phyloP scores from a whole-genome alignment of 2,888 invertebrate species.

The Pyrochroa serraticornis region DNA sequence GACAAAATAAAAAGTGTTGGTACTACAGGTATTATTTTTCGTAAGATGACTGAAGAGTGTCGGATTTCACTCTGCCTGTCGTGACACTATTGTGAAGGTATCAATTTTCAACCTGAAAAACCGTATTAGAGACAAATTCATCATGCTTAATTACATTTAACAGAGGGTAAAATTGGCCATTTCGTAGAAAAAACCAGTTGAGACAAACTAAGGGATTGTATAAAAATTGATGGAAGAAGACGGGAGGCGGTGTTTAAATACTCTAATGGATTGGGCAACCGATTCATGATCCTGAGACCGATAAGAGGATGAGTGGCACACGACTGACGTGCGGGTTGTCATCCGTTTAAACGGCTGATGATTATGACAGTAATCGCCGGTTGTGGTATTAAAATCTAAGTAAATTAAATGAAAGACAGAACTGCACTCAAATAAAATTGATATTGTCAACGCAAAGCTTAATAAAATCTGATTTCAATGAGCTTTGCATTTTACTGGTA shows the following conservation, averaged over 20 bases:
- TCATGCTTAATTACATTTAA: too few relatives aligned
- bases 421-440: too few relatives aligned
- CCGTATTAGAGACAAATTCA: too few relatives aligned
- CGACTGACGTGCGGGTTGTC: conserved; percentile 27
- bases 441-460: too few relatives aligned
- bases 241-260: too few relatives aligned
- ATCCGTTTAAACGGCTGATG: conserved; percentile 26
- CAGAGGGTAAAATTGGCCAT: too few relatives aligned
- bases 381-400: conserved; percentile 16
- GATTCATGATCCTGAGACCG: conserved; percentile 14
- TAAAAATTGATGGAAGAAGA: too few relatives aligned
- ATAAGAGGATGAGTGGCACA: conserved; percentile 39
- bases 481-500: too few relatives aligned
- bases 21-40: conserved; percentile 34
- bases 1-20: conserved; percentile 25
- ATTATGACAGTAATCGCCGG: conserved; percentile 21
- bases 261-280: too few relatives aligned
- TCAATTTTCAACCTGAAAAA: conserved; percentile 19
- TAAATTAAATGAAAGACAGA: not conserved
- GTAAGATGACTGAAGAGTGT: conserved; percentile 31
- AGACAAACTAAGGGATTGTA: too few relatives aligned
- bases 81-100: conserved; percentile 20
- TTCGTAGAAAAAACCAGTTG: too few relatives aligned
- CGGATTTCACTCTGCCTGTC: conserved; percentile 28
- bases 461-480: too few relatives aligned